Conservation (phyloP, 1,140 invertebrate genomes). For the Hyles euphorbiae region DNA sequence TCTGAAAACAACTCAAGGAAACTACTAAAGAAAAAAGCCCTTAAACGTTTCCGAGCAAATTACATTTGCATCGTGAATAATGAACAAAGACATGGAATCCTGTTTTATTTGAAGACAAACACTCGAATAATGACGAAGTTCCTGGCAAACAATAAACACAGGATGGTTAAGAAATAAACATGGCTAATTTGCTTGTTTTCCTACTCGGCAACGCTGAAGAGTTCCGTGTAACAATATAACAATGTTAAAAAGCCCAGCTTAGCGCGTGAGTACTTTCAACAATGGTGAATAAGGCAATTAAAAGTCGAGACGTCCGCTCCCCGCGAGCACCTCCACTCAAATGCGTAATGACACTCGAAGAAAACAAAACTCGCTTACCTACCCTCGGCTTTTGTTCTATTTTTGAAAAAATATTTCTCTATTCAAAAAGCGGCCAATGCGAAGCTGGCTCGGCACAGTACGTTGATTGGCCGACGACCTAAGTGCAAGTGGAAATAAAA, state of each 20-base stretch:
- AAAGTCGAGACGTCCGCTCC: conserved; percentile 54
- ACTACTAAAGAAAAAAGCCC: too few relatives aligned
- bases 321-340: conserved; percentile 53
- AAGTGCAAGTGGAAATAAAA: conserved; percentile 70
- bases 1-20: too few relatives aligned
- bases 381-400: conserved; percentile 66
- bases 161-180: conserved; percentile 50
- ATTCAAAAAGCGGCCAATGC: conserved; percentile 67
- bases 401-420: conserved; percentile 64
- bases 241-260: conserved; percentile 66
- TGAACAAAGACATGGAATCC: conserved; percentile 19
- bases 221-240: conserved; percentile 62
- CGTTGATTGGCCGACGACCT: conserved; percentile 74
- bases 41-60: too few relatives aligned
- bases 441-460: conserved; percentile 56
- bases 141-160: conserved; percentile 43
- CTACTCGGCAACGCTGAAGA: conserved; percentile 17
- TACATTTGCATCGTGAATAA: conserved; percentile 3
- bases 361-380: conserved; percentile 73
- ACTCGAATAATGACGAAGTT: conserved; percentile 29
- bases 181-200: conserved; percentile 64
- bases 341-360: conserved; percentile 66
- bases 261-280: conserved; percentile 47
- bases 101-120: conserved; percentile 25
- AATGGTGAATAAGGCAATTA: conserved; percentile 67